These are phyloP conservation scores for Galbula dea DNA, from an alignment of 2,113 vertebrate species.

Conservation along the genomic window DNA sequence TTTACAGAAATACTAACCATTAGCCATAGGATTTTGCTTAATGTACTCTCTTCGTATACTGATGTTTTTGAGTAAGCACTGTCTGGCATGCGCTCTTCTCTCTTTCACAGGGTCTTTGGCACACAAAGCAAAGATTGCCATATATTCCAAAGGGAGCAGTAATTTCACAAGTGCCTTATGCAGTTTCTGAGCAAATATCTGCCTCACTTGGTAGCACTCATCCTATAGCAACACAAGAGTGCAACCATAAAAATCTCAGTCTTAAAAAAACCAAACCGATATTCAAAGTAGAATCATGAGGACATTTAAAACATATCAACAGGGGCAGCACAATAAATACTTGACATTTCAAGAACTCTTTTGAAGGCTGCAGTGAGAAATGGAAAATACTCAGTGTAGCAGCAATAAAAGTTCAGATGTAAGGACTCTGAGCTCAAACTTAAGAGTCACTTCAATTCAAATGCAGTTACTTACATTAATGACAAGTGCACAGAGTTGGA, in stretches of 20 bases:
- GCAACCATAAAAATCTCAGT: not conserved
- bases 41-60: slow-evolving; percentile 96
- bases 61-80: slow-evolving; percentile 98
- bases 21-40: slow-evolving; percentile 93
- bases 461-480: slow-evolving; percentile 88
- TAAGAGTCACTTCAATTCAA: not conserved
- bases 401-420: not conserved
- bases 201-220: slow-evolving; percentile 98
- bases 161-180: slow-evolving; percentile 95
- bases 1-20: slow-evolving; percentile 77
- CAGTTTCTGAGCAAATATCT: slow-evolving; percentile 98
- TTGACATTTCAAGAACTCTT: not conserved
- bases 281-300: not conserved
- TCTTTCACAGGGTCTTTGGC: slow-evolving; percentile 99
- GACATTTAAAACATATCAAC: not conserved
- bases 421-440: not conserved
- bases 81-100: slow-evolving; percentile 93
- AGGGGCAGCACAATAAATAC: not conserved
- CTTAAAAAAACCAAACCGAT: not conserved
- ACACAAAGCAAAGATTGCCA: slow-evolving; percentile 96
- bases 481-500: slow-evolving; percentile 96
- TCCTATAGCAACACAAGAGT: slow-evolving; percentile 76
- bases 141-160: slow-evolving; percentile 93
- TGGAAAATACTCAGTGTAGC: not conserved
- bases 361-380: not conserved